A percentile compares a stretch with the other conserved stretches of the same genome.
Evolutionary conservation across 2,888 invertebrate genomes (phyloP).

Genomic region (Flexamia atlantica): DNA sequence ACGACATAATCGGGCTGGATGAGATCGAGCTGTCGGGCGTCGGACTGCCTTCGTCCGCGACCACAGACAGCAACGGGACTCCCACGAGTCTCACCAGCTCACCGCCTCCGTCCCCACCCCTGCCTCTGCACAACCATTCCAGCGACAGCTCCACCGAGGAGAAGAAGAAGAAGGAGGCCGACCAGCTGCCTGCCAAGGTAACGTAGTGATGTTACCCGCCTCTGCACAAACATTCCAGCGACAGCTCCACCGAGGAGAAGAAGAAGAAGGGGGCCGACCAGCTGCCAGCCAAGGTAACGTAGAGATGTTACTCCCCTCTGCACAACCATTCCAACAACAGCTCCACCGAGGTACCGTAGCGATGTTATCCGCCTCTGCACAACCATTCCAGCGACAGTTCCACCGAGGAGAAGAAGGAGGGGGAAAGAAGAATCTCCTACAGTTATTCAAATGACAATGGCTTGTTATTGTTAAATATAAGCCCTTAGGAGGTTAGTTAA

Average conservation of each 20-base stretch:
- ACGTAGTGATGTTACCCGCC: no score
- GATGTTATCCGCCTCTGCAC: no score
- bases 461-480: no score
- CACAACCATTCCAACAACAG: no score
- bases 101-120: slow-evolving; percentile 84
- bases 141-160: slow-evolving; percentile 74
- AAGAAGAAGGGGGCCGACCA: slow-evolving; percentile 70
- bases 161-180: slow-evolving; percentile 71
- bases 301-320: no score
- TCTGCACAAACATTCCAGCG: slow-evolving; percentile 85
- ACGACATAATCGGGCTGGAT: slow-evolving; percentile 96
- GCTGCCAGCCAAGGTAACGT: slow-evolving; percentile 71
- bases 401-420: slow-evolving; percentile 72
- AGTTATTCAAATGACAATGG: no score
- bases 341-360: no score
- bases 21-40: slow-evolving; percentile 92
- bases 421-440: no score
- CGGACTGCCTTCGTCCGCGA: slow-evolving; percentile 86
- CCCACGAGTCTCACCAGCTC: slow-evolving; percentile 92
- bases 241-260: slow-evolving; percentile 71
- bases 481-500: no score
- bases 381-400: slow-evolving; percentile 82
- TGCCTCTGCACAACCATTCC: slow-evolving; percentile 82
- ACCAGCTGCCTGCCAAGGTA: slow-evolving; percentile 70
- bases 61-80: slow-evolving; percentile 91